A percentile compares a stretch with the other conserved stretches of the same genome.
Conservation (phyloP, 1,140 invertebrate genomes). For the Chironomus tepperi region DNA sequence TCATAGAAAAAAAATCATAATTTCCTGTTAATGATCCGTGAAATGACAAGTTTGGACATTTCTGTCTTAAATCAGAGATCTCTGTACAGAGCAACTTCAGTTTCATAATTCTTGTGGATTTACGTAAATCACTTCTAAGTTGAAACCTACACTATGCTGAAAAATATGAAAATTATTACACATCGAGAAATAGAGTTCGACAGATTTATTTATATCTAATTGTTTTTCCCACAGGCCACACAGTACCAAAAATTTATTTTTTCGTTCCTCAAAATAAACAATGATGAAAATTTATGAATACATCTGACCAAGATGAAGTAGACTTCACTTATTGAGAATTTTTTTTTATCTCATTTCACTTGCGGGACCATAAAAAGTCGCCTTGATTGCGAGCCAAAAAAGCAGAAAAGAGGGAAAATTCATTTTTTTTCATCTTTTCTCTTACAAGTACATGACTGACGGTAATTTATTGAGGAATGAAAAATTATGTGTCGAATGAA, state of each 20-base stretch:
- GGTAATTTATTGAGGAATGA: background rate
- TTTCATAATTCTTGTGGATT: no score
- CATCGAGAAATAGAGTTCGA: slow-evolving; percentile 5
- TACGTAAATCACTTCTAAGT: no score
- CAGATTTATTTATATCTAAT: slow-evolving; percentile 10
- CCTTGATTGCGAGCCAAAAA: slow-evolving; percentile 6
- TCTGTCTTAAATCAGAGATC: no score
- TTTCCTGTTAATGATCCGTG: no score
- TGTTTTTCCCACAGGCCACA: background rate
- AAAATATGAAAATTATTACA: background rate
- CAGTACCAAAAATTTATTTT: background rate
- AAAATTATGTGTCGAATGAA: slow-evolving; percentile 23
- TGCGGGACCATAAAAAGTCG: slow-evolving; percentile 11
- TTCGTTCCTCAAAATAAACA: background rate
- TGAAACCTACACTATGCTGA: no score
- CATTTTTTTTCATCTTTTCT: background rate
- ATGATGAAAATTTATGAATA: background rate
- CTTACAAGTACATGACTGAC: background rate
- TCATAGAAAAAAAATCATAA: no score
- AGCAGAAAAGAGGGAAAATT: background rate
- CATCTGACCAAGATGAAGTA: background rate
- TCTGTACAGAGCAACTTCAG: no score
- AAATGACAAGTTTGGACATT: no score
- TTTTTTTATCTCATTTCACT: background rate
- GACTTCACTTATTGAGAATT: background rate